Evolutionary conservation across 2,113 vertebrate genomes (phyloP), one percentile per base, ranked within the genome.

Genomic region (Rallus limicola): DNA sequence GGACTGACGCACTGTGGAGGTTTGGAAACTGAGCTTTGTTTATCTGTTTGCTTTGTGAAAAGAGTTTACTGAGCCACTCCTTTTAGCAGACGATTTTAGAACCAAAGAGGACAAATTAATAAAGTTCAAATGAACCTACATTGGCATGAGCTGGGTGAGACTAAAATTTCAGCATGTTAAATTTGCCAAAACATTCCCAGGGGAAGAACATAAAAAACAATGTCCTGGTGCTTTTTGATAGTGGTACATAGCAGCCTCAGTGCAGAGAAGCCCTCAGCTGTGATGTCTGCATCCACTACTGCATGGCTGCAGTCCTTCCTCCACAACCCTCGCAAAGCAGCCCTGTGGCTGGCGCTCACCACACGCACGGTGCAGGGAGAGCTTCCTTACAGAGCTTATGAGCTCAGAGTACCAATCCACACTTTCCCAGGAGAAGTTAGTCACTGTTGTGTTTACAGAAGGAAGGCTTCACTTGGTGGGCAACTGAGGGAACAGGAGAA

Each of bases 1-100:
- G 99, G 99, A 56, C 97, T 99, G 58, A 99, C 99, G 0, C 99
- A 99, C 97, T 99, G 99, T 53, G 99, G 99, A 98, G 99, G 99
- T 99, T 97, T 98, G 99, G 88, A 98, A 94, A 89, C 77, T 46
- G 88, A 87, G 21, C 56, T 94, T 91, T 86, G n/a, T 46, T 58
- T 76, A 4, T 13, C 7, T 65, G 6, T 52, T 71, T 88, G n/a
- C 15, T 50, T 75, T 84, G 42, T 88, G 44, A 86, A 65, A 65
- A 15, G 60, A 70, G 6, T 53, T 53, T 50, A 15, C 67, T 59
- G 46, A 86, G 29, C 20, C 70, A 60, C 26, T 13, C 10, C 25
- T 42, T 88, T 62, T 33, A 82, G 29, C 24, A 65, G n/a, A 52
- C 76, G 40, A 26, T 68, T 76, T 85, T 71, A 52, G 64, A 82